Base-by-base conservation (phyloP, 2,113 vertebrate genomes). In the Phainopepla nitens region DNA sequence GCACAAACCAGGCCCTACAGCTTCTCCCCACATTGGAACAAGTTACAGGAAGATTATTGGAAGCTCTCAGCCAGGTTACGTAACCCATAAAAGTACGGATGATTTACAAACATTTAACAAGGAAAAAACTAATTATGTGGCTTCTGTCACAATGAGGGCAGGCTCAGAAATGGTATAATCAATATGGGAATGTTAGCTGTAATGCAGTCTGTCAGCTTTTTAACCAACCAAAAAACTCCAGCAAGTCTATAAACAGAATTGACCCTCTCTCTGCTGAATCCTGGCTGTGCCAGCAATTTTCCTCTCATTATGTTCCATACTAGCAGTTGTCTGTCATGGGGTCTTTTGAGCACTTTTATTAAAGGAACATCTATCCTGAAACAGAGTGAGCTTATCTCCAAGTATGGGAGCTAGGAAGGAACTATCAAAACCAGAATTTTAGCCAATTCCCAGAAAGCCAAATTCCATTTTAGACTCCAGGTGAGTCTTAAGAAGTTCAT, bases 201-300 rank as follows among this genome's bases (percentile, higher is more conserved):
- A 99, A 99, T 98, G 98, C 96, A 99, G 98, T 98, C 98, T 99
- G 98, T 98, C 98, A 98, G 98, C 98, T 98, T 99, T 99, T 98
- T 98, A 99, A 98, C 98, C 87, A 98, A 98, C 98, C 97, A 98
- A 98, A 98, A 98, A 98, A 94, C 97, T 98, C 98, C 95, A 98
- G 97, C 96, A 96, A 98, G 98, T 98, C 98, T 98, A 98, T 98
- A 98, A 98, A 98, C 95, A 96, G 98, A 98, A 98, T 95, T 96
- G 89, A 94, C 65, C 71, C 58, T 82, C 53, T 96, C 25, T 83
- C 60, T 56, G 33, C 36, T 96, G 73, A 87, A 87, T 97, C 91
- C 72, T 88, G 85, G 60, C 39, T 66, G 54, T 87, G 77, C 81
- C 58, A 94, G 70, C 87, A 78, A 22, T 73, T 73, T 81, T 82